phyloP scores from a whole-genome alignment of 2,113 vertebrate genomes.

The Machaerirhynchus nigripectus region DNA sequence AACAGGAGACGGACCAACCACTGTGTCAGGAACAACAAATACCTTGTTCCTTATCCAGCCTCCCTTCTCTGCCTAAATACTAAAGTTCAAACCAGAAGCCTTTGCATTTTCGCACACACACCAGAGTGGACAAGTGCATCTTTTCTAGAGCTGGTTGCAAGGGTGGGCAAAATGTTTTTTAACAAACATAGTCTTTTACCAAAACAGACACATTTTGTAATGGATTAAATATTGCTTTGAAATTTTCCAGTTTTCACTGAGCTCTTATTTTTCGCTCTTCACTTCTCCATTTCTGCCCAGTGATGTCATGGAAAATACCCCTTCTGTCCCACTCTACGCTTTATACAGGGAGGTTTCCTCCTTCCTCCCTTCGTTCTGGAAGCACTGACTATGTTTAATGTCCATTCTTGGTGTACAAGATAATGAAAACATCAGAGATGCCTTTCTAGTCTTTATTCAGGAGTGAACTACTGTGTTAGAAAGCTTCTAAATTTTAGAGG shows the following conservation, averaged over 20 bases:
- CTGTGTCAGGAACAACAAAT: conserved; percentile 39
- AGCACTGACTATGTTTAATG: not conserved
- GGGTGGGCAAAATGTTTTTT: not conserved
- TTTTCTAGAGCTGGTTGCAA: conserved; percentile 2
- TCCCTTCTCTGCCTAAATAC: not conserved
- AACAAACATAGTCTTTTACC: not conserved
- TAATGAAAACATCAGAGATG: not conserved
- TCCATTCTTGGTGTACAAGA: not conserved
- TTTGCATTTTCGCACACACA: not conserved
- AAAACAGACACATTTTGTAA: not conserved
- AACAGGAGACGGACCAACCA: conserved; percentile 22
- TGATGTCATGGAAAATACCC: not conserved
- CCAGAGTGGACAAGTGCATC: not conserved
- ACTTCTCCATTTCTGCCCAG: not conserved
- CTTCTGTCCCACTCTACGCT: not conserved
- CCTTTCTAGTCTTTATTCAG: not conserved
- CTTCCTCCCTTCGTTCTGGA: not conserved
- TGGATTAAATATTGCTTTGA: not conserved
- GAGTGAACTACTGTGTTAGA: not conserved
- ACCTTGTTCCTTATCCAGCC: conserved; percentile 8
- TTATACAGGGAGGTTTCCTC: not conserved
- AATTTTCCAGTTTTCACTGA: not conserved
- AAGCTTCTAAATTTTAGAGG: not conserved
- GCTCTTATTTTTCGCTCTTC: not conserved
- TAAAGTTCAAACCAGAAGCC: not conserved